Evolutionary conservation across 2,888 invertebrate species (phyloP), one percentile per base, ranked within the genome.

Genomic region (Antheraea yamamai): DNA sequence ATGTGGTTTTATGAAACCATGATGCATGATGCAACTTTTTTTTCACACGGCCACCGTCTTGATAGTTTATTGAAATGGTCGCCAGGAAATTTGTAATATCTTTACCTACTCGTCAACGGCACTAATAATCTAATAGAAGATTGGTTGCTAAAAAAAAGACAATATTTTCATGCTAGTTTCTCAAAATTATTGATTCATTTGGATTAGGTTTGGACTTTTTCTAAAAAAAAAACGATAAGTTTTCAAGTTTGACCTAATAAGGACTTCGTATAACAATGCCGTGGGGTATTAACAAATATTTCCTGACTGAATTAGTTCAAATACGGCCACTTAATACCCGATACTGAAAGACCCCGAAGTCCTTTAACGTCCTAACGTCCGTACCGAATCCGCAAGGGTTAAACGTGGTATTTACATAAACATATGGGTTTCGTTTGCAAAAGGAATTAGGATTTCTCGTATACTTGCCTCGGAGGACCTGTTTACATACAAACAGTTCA

Each of bases 401-500:
- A 74, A 76, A 66, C 39, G 52, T 47, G 18, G 70, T 74, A 76
- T 76, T 76, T 76, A 72, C 76, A 76, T 74, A 74, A 73, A 71
- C 71, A 74, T 72, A 75, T 75, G 72, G 68, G 73, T 70, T 70
- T 74, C 75, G 75, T 75, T 73, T 64, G 75, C 75, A 70, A 39
- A 75, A 75, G 73, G 75, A 73, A 75, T 75, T 70, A 73, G 73
- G 75, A 75, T 75, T 73, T 73, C 75, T 73, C 55, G 73, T 55
- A 16, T 55, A 72, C 73, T 70, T 47, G 73, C 18, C 75, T 58
- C 75, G 55, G 16, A 58, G 58, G 75, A 70, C 74, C 71, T 75
- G 61, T 75, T 75, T 75, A 75, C 74, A 75, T 64, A 74, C 71
- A 74, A 68, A 74, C 58, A 30, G 39, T 74, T 35, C 70, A 39